Percentiles rank a stretch among this genome's conserved stretches.
Conservation (phyloP, 2,888 invertebrate species). For the Agrenia bidenticulata region DNA sequence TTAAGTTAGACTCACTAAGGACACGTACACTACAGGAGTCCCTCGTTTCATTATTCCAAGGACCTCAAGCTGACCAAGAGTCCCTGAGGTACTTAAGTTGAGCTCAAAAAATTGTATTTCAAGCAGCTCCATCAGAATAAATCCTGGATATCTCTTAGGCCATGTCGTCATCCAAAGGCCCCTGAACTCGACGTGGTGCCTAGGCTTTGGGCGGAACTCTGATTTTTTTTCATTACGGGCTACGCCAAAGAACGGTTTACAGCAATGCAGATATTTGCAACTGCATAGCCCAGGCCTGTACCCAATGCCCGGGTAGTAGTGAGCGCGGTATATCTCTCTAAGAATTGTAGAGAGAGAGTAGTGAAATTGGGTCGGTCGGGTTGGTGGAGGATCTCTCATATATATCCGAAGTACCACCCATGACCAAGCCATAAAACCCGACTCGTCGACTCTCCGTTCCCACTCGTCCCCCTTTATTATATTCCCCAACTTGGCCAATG, state of each 20-base stretch:
- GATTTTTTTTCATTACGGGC: not conserved
- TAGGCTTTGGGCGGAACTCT: conserved; percentile 13
- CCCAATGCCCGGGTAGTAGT: not conserved
- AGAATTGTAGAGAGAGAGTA: not conserved
- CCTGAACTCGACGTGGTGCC: not conserved
- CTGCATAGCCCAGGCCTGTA: conserved; percentile 2
- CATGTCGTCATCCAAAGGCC: too few species aligned
- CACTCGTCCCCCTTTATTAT: conserved; percentile 23
- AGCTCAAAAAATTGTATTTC: too few species aligned
- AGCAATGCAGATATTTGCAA: conserved; percentile 35
- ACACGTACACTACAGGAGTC: too few species aligned
- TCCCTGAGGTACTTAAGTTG: too few species aligned
- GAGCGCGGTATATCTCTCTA: not conserved
- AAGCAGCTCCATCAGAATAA: too few species aligned
- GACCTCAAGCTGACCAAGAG: too few species aligned
- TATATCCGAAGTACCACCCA: conserved; percentile 9
- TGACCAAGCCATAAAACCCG: conserved; percentile 13
- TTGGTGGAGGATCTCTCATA: conserved; percentile 24
- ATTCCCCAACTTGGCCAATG: conserved; percentile 17
- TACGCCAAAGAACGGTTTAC: conserved; percentile 17
- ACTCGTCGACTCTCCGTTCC: conserved; percentile 7
- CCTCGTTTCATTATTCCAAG: too few species aligned
- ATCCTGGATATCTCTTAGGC: too few species aligned
- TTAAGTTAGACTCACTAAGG: too few species aligned
- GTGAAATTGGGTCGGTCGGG: conserved; percentile 12